These are phyloP conservation scores for Sinelater perroti DNA, from an alignment of 2,888 invertebrate genomes.

Conservation along the genomic window DNA sequence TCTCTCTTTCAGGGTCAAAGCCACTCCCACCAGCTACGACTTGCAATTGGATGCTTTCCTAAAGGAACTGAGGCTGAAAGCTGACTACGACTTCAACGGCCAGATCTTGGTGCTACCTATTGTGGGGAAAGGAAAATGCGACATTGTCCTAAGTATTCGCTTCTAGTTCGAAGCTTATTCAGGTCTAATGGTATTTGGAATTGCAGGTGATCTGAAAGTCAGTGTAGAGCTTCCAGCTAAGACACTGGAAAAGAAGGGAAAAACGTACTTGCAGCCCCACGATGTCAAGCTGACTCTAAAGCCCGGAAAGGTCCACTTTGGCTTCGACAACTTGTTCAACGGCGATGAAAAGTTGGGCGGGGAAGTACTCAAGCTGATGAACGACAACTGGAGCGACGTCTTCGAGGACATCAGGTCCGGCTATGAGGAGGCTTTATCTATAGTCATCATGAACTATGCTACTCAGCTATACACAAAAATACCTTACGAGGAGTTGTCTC, in stretches of 20 bases:
- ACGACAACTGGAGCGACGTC: constrained; percentile 55
- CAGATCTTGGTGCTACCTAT: neutral
- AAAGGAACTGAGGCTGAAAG: neutral
- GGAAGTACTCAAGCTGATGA: constrained; percentile 57
- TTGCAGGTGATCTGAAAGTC: constrained; percentile 69
- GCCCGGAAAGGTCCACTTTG: constrained; percentile 67
- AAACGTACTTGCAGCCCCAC: constrained; percentile 70
- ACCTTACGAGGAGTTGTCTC: constrained; percentile 58
- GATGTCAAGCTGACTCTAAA: constrained; percentile 71
- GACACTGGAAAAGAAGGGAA: constrained; percentile 68
- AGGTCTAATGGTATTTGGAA: too few species aligned
- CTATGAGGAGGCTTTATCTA: constrained; percentile 67
- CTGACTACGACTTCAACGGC: neutral
- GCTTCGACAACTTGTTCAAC: constrained; percentile 72
- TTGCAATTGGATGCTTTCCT: too few species aligned
- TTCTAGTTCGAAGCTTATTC: too few species aligned
- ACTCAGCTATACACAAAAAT: constrained; percentile 73
- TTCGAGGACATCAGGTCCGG: constrained; percentile 65
- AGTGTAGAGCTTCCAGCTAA: constrained; percentile 72
- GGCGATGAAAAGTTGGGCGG: constrained; percentile 51
- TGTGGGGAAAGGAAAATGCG: too few species aligned
- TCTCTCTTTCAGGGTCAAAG: too few species aligned
- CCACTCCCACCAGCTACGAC: too few species aligned
- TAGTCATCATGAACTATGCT: constrained; percentile 69
- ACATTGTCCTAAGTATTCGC: too few species aligned